phyloP scores from a whole-genome alignment of 37 sponge, comb jelly and placozoan species.

The Cladorhizidae sp. region DNA sequence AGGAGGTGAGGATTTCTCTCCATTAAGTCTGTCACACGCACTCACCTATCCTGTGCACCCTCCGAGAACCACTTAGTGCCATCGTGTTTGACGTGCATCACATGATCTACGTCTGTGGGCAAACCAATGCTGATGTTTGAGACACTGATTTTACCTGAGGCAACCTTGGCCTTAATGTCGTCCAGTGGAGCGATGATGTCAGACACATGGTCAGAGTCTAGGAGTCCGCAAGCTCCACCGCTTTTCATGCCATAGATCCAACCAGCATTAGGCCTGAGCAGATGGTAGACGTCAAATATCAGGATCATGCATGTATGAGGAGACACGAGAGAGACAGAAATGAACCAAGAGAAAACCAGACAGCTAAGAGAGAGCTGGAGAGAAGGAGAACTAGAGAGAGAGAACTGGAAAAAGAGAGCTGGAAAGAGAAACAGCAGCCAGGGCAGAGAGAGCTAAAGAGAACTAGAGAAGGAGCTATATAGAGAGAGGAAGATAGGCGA shows the following conservation, averaged over 20 bases:
- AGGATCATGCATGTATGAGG: neutral
- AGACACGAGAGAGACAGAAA: neutral
- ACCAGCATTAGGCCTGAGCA: conserved; percentile 21
- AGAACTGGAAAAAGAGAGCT: neutral
- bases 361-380: neutral
- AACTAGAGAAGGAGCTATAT: too few relatives aligned
- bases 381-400: neutral
- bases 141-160: conserved; percentile 15
- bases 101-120: conserved; percentile 36
- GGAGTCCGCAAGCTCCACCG: conserved; percentile 26
- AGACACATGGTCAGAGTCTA: conserved; percentile 25
- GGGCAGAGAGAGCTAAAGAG: too few relatives aligned
- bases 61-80: conserved; percentile 41
- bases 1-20: too few relatives aligned
- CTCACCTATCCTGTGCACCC: neutral
- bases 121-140: conserved; percentile 10
- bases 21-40: neutral
- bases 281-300: neutral
- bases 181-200: neutral
- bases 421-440: too few relatives aligned
- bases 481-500: too few relatives aligned
- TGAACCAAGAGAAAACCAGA: neutral
- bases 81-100: conserved; percentile 26
- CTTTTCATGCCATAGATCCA: conserved; percentile 41
- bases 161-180: conserved; percentile 29